Evolutionary conservation across 2,797 vertebrate species (phyloP).

Genomic region (Spinibarbus caldwelli): DNA sequence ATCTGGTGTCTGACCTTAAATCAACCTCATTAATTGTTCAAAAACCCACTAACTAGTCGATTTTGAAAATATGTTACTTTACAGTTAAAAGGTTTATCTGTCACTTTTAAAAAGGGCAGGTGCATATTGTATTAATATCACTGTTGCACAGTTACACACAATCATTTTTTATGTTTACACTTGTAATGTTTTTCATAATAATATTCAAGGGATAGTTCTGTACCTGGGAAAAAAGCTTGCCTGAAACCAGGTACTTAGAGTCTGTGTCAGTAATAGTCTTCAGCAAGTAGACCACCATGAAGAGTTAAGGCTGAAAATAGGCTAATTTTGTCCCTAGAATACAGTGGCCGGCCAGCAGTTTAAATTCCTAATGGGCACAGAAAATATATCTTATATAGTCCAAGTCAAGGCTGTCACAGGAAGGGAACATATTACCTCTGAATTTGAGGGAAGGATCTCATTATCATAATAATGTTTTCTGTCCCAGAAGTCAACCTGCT

Average conservation of each 20-base stretch:
- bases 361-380: conserved; percentile 53
- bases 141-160: neutral
- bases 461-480: conserved; percentile 66
- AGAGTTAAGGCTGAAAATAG: conserved; percentile 55
- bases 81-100: neutral
- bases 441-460: conserved; percentile 59
- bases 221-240: neutral
- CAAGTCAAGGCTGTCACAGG: conserved; percentile 52
- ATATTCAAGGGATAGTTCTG: neutral
- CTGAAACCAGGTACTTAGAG: neutral
- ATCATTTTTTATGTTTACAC: neutral
- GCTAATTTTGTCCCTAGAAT: conserved; percentile 54
- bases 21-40: neutral
- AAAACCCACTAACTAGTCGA: neutral
- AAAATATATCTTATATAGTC: conserved; percentile 47
- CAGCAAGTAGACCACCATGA: conserved; percentile 40
- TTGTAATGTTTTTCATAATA: neutral
- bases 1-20: neutral
- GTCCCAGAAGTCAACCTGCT: conserved; percentile 61
- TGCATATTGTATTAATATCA: neutral
- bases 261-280: conserved; percentile 14
- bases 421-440: conserved; percentile 57
- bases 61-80: neutral
- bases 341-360: conserved; percentile 40
- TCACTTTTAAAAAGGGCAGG: neutral